These are phyloP conservation scores for Peromyscus attwateri DNA, from an alignment of 2,797 vertebrate genomes.

Conservation along the genomic window DNA sequence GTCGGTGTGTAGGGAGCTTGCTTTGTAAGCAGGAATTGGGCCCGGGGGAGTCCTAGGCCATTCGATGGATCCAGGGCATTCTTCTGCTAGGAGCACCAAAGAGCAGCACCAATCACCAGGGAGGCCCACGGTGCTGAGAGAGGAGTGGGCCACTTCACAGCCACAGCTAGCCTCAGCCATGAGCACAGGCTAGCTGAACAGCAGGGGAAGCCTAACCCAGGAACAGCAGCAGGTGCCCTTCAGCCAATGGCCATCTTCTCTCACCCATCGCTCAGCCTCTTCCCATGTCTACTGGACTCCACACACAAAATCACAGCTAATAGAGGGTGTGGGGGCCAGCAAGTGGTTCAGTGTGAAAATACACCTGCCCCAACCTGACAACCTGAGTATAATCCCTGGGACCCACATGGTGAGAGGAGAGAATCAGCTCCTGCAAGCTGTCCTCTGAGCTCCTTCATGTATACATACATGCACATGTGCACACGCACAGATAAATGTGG, in stretches of 20 bases:
- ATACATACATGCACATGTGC: rapidly evolving
- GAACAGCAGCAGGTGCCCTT: rapidly evolving
- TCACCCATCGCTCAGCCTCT: neutral
- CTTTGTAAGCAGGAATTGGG: neutral
- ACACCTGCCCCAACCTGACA: too few species aligned
- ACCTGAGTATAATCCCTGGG: neutral
- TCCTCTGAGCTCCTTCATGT: neutral
- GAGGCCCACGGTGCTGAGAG: rapidly evolving
- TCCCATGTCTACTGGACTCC: neutral
- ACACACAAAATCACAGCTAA: neutral
- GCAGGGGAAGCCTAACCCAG: neutral
- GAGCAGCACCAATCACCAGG: neutral
- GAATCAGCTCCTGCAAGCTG: neutral
- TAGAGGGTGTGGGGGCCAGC: neutral
- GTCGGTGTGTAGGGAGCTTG: neutral
- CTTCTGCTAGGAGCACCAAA: neutral
- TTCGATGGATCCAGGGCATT: neutral
- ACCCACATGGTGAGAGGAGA: neutral
- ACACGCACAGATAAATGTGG: neutral
- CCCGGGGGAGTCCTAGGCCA: neutral
- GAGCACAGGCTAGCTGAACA: rapidly evolving
- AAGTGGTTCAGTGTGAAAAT: neutral
- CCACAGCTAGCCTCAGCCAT: rapidly evolving
- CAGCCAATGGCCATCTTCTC: too few species aligned
- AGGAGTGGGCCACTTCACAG: rapidly evolving